These are phyloP conservation scores for Mongoloraphidia duomilia DNA, from an alignment of 2,888 invertebrate species.

Conservation along the genomic window DNA sequence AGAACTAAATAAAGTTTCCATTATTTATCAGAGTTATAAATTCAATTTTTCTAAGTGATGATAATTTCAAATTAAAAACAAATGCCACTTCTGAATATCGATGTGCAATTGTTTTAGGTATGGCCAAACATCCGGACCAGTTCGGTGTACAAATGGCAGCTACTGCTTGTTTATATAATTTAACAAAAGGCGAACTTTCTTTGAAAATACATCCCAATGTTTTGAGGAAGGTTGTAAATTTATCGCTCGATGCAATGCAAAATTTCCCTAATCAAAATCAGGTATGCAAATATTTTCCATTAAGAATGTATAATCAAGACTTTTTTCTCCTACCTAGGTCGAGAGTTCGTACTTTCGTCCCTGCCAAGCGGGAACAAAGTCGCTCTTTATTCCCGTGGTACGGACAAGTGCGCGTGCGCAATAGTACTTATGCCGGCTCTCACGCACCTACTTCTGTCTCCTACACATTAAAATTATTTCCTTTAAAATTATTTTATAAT, in stretches of 20 bases:
- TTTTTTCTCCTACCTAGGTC: no score
- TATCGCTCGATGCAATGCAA: conserved; percentile 53
- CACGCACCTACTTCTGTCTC: no score
- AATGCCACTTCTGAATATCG: no score
- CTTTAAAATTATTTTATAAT: no score
- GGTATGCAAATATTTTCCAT: conserved; percentile 17
- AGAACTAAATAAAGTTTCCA: no score
- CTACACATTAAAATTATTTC: no score
- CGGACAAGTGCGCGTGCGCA: no score
- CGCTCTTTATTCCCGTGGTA: no score
- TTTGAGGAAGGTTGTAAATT: conserved; percentile 43
- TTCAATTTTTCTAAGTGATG: conserved; percentile 4
- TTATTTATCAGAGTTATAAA: not conserved
- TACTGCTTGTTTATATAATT: conserved; percentile 59
- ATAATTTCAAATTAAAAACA: conserved; percentile 13
- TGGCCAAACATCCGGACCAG: conserved; percentile 34
- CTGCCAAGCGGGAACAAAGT: no score
- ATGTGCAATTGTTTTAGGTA: conserved; percentile 16
- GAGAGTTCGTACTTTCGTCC: no score
- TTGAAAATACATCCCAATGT: conserved; percentile 46
- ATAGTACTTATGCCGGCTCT: no score
- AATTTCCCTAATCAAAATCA: conserved; percentile 49
- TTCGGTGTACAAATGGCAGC: conserved; percentile 59
- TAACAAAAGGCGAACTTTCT: conserved; percentile 49
- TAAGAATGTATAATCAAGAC: no score